Conservation (phyloP, 1,140 invertebrate species). For the Drosophila mayri region DNA sequence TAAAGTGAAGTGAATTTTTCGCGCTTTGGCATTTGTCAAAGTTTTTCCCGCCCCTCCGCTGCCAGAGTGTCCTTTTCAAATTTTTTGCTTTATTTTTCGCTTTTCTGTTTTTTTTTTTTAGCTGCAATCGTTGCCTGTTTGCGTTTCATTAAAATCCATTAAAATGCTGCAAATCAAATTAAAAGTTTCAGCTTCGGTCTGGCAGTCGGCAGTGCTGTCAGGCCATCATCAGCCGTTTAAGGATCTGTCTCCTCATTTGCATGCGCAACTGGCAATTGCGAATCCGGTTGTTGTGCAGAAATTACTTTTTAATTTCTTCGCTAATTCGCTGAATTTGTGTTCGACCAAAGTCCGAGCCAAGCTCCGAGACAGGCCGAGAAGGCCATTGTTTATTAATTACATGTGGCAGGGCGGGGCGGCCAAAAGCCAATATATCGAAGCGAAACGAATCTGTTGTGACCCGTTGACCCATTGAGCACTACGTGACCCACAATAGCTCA, state of each 20-base stretch:
- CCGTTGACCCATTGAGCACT: constrained; percentile 72
- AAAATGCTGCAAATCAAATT: constrained; percentile 84
- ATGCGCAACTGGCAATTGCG: constrained; percentile 72
- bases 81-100: constrained; percentile 28
- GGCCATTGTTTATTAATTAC: constrained; percentile 55
- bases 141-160: constrained; percentile 83
- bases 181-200: constrained; percentile 74
- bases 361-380: background rate
- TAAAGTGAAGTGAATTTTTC: constrained; percentile 79
- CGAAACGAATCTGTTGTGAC: constrained; percentile 55
- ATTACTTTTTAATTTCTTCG: constrained; percentile 80
- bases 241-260: constrained; percentile 68
- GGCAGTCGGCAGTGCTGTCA: constrained; percentile 64
- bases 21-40: constrained; percentile 82
- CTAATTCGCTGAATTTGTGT: constrained; percentile 57
- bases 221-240: constrained; percentile 59
- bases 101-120: constrained; percentile 15
- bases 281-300: constrained; percentile 49
- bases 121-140: constrained; percentile 63
- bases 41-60: constrained; percentile 38
- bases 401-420: background rate
- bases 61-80: constrained; percentile 70
- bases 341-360: background rate
- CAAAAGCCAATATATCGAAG: constrained; percentile 39
- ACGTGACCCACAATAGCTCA: constrained; percentile 74